Base-by-base conservation (phyloP, 2,113 vertebrate species). In the Gnathonemus longibarbis region DNA sequence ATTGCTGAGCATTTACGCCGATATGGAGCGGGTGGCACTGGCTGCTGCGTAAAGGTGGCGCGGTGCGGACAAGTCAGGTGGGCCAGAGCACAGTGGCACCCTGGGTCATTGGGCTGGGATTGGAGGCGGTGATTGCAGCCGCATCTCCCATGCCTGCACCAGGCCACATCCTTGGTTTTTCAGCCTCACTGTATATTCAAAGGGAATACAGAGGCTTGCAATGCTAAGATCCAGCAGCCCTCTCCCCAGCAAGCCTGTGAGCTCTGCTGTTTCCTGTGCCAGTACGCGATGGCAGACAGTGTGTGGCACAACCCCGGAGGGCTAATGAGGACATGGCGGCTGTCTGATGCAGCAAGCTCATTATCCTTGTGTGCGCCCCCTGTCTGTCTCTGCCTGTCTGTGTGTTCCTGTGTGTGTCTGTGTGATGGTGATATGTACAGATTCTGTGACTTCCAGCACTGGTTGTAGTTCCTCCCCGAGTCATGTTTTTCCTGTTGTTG, bases 181-280 rank as follows among this genome's bases (percentile, higher is more conserved):
- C 13, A 3, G 31, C 31, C 4, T 13, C 2, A 13, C 17, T 74
- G 70, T 74, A 39, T 74, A 5, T 77, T 13, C 70, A 39, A 77
- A 77, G 31, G 35, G 31, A 77, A 77, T 77, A 39, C 5, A 6
- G 15, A 77, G 31, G 70, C 31, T 39, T 39, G 35, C 70, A 17
- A 17, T 7, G 70, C 35, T 15, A 39, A 39, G 27, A 39, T 39
- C 31, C 10, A 3, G 70, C 95, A 95, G 95, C 94, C 92, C 94
- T 94, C 92, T 86, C 49, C 90, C 84, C 89, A 91, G 93, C 93
- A 92, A 93, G 93, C 93, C 93, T 94, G 93, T 94, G 94, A 94
- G 92, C 92, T 92, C 90, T 35, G 89, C 88, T 5, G 84, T 91
- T 93, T 92, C 88, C 92, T 94, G 92, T 74, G 66, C 91, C 84